Base-by-base conservation (phyloP, 1,140 invertebrate species). In the Manduca sexta region DNA sequence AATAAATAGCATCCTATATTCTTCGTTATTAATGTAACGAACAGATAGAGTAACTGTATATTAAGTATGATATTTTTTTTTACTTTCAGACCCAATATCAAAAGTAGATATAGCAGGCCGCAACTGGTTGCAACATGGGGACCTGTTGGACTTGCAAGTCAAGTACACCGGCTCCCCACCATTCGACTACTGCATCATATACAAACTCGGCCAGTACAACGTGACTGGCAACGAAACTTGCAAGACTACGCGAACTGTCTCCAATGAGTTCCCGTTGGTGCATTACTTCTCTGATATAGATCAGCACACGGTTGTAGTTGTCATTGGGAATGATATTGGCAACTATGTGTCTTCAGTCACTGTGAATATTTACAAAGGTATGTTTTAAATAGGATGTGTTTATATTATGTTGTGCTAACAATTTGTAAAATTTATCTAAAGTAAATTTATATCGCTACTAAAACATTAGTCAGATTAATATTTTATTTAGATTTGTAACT, bases 311-410 rank as follows among this genome's bases (percentile, higher is more conserved):
- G 87, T 95, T 37, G 64, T 95, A 16, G 89, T 94, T 26, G 90
- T 94, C 30, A 84, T 95, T 30, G 85, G 89, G 45, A 95, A 95
- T 79, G 90, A 92, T 49, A 88, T 95, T 12, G 90, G 89, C 2
- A 90, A 88, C 56, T 86, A 84, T 40, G 87, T 93, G 11, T 91
- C 90, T 51, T 90, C 91, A 35, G 85, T 93, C 15, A 90, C 90
- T 13, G 90, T 96, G 18, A 94, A 92, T 61, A 91, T 95, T 70
- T 95, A 94, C 75, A 90, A 94, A 90, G 92, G 93, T 94, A 87
- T 68, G 57, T 43, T 3, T 26, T 26, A 5, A n/a, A n/a, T 14
- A 2, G 1, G 11, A 44, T 26, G 12, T 30, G 1, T 37, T 8
- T 21, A 38, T 1, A 42, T 44, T 35, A 3, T 39, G 5, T 39